These are phyloP conservation scores for Drosophila niveifrons DNA, from an alignment of 2,888 invertebrate species.

Conservation along the genomic window DNA sequence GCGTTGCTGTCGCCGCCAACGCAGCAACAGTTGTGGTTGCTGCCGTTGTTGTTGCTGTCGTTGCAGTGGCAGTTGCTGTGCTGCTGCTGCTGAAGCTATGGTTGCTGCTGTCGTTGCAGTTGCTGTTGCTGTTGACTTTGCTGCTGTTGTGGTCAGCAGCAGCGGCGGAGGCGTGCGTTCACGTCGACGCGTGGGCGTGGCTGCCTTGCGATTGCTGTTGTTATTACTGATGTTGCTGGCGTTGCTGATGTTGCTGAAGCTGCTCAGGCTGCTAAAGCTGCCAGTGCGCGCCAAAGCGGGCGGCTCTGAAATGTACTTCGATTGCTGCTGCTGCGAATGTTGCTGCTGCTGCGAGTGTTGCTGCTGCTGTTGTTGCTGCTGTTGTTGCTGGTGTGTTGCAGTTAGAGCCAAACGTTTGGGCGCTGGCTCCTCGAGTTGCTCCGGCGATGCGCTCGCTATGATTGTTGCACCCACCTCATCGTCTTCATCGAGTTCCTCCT, in stretches of 20 bases:
- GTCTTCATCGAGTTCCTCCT: slow-evolving; percentile 6
- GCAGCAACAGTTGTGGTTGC: slow-evolving; percentile 50
- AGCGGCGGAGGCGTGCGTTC: slow-evolving; percentile 65
- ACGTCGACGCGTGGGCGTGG: slow-evolving; percentile 53
- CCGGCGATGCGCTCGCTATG: slow-evolving; percentile 58
- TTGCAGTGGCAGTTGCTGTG: slow-evolving; percentile 32
- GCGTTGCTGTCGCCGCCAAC: slow-evolving; percentile 49
- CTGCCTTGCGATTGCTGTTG: slow-evolving; percentile 44
- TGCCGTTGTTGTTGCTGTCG: slow-evolving; percentile 42
- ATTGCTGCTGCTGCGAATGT: slow-evolving; percentile 41
- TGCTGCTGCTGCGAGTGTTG: slow-evolving; percentile 37
- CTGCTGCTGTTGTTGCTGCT: slow-evolving; percentile 45
- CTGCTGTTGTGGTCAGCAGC: slow-evolving; percentile 51
- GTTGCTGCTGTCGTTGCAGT: slow-evolving; percentile 44
- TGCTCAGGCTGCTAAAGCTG: slow-evolving; percentile 65
- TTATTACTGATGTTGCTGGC: slow-evolving; percentile 38
- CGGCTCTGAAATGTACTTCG: slow-evolving; percentile 67
- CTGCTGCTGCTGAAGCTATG: slow-evolving; percentile 30
- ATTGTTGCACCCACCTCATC: slow-evolving; percentile 41
- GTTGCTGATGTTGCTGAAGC: slow-evolving; percentile 59
- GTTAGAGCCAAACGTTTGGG: slow-evolving; percentile 60
- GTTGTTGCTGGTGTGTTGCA: slow-evolving; percentile 36
- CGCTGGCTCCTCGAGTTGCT: slow-evolving; percentile 31
- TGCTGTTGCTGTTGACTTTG: slow-evolving; percentile 41
- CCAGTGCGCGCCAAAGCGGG: slow-evolving; percentile 72